A percentile compares a stretch with the other conserved stretches of the same genome.
Evolutionary conservation across 2,113 vertebrate species (phyloP).

Genomic region (Hemichromis elongatus): DNA sequence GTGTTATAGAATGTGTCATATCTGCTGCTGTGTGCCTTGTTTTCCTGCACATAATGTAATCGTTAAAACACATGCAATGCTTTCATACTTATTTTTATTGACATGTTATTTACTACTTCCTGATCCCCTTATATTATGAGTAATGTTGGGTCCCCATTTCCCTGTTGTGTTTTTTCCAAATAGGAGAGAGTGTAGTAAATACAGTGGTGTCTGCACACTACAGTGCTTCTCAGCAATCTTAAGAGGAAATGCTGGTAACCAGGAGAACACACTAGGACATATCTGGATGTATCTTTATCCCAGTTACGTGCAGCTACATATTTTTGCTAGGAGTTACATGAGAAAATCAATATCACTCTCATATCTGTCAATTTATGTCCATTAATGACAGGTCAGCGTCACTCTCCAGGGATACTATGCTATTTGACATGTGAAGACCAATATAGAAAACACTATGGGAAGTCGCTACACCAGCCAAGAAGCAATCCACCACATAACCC

Average conservation of each 20-base stretch:
- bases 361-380: not conserved
- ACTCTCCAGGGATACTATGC: not conserved
- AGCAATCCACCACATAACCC: not conserved
- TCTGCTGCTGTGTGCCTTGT: not conserved
- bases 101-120: not conserved
- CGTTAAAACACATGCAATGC: not conserved
- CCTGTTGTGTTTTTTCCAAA: not conserved
- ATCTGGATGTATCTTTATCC: not conserved
- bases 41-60: not conserved
- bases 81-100: not conserved
- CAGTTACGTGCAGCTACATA: not conserved
- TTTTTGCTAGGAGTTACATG: not conserved
- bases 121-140: not conserved
- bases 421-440: not conserved
- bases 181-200: not conserved
- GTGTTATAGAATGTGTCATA: not conserved
- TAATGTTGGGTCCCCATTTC: not conserved
- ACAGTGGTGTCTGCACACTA: not conserved
- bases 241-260: not conserved
- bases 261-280: not conserved
- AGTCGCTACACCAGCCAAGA: not conserved
- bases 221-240: not conserved
- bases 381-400: not conserved
- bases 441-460: not conserved
- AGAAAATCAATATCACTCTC: not conserved